Evolutionary conservation across 2,888 invertebrate species (phyloP).

Genomic region (Chrysodeixis includens): DNA sequence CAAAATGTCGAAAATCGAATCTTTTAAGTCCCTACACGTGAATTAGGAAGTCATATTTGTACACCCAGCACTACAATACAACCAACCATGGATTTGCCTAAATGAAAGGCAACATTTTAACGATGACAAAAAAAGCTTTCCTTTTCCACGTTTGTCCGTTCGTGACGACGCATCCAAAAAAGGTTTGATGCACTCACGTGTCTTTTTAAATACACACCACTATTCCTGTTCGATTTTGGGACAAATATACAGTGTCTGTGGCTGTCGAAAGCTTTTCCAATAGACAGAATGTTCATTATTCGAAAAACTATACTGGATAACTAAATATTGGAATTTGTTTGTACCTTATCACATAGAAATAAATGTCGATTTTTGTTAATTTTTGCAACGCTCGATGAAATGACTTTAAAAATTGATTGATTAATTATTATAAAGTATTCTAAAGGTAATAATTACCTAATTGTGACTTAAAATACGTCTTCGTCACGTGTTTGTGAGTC

Average conservation of each 20-base stretch:
- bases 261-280: not conserved
- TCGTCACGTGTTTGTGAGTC: not conserved
- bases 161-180: slow-evolving; percentile 22
- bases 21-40: too few relatives aligned
- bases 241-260: not conserved
- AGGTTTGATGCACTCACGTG: slow-evolving; percentile 5
- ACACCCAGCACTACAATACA: too few relatives aligned
- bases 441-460: not conserved
- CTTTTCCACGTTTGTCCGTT: slow-evolving; percentile 12
- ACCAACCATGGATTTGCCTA: not conserved
- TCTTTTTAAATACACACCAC: not conserved
- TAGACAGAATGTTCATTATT: too few relatives aligned
- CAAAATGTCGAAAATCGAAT: too few relatives aligned
- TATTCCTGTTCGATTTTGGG: not conserved
- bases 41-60: too few relatives aligned
- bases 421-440: too few relatives aligned
- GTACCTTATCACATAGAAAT: too few relatives aligned
- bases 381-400: too few relatives aligned
- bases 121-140: slow-evolving; percentile 2
- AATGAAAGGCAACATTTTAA: not conserved
- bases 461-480: not conserved
- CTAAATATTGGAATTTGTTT: too few relatives aligned
- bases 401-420: too few relatives aligned
- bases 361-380: too few relatives aligned
- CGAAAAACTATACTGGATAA: too few relatives aligned